Percentiles rank a stretch among this genome's conserved stretches.
Evolutionary conservation across 1,140 invertebrate species (phyloP).

Genomic region (Atta texana): DNA sequence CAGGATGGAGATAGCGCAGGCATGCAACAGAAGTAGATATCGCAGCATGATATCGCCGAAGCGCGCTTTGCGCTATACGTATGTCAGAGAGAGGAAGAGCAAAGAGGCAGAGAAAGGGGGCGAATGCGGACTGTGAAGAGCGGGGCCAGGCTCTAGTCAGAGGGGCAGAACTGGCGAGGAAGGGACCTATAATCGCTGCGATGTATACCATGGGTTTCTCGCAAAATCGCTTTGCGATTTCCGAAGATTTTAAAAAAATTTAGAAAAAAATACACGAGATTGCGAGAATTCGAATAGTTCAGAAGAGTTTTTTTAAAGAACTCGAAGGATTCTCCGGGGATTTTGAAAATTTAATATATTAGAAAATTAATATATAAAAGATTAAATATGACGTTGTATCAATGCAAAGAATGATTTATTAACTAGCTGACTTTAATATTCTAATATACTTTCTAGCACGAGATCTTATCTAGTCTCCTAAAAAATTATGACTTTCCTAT

Average conservation of each 20-base stretch:
- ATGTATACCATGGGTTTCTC: slow-evolving; percentile 8
- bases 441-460: background rate
- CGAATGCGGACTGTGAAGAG: slow-evolving; percentile 26
- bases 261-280: background rate
- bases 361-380: no score
- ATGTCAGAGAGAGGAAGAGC: slow-evolving; percentile 7
- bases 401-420: background rate
- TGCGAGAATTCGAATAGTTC: background rate
- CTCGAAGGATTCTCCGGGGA: background rate
- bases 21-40: slow-evolving; percentile 65
- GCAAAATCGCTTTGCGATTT: background rate
- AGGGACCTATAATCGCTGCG: slow-evolving; percentile 31
- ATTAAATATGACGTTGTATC: background rate
- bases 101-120: background rate
- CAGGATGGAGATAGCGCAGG: slow-evolving; percentile 70
- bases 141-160: slow-evolving; percentile 25
- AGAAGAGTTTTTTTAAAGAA: background rate
- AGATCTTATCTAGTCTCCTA: no score
- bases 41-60: slow-evolving; percentile 29
- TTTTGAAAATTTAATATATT: background rate
- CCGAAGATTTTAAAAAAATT: background rate
- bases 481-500: background rate
- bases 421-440: background rate
- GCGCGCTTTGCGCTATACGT: slow-evolving; percentile 19
- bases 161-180: slow-evolving; percentile 33